Base-by-base conservation (phyloP, 1,140 invertebrate genomes). In the Lepidostoma basale region DNA sequence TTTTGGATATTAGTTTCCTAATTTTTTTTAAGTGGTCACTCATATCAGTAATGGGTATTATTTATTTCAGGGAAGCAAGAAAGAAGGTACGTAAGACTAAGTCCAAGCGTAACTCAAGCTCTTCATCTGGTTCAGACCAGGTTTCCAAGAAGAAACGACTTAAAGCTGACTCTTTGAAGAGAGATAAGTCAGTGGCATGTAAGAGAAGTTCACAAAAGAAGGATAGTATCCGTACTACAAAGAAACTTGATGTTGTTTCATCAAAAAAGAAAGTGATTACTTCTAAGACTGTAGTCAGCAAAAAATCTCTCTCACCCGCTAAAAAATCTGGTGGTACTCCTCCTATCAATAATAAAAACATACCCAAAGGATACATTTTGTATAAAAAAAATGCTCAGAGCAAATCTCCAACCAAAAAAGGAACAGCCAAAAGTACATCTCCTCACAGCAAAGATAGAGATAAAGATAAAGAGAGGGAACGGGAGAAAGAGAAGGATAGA, bases 321-420 rank as follows among this genome's bases (percentile, higher is more conserved):
- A 83, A 83, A 68, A 83, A 83, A 74, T 79, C 81, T 33, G 79
- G 82, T 68, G 82, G 82, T 2, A 83, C 82, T 45, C 82, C 81
- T 8, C 81, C 81, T 67, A 83, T 83, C 58, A 79, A 76, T 45
- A 77, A 79, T 40, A 83, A 83, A 74, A 82, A 73, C 72, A 68
- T 81, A 33, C 76, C 75, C n/a, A 83, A 80, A 73, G 73, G 70
- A 54, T 73, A 74, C 30, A 76, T 68, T 75, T 42, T 74, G 28
- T 47, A 75, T 30, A 83, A 83, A 72, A 78, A 80, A 75, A 74
- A 39, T 18, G 22, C 70, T 26, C 62, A 64, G 20, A 67, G 74
- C 2, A 83, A 83, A 73, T 83, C 82, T 33, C 81, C 82, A 40
- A 75, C 67, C 52, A 76, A 77, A 64, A 76, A 77, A 69, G 81